Base-by-base conservation (phyloP, 1,140 invertebrate species). In the Atta colombica region DNA sequence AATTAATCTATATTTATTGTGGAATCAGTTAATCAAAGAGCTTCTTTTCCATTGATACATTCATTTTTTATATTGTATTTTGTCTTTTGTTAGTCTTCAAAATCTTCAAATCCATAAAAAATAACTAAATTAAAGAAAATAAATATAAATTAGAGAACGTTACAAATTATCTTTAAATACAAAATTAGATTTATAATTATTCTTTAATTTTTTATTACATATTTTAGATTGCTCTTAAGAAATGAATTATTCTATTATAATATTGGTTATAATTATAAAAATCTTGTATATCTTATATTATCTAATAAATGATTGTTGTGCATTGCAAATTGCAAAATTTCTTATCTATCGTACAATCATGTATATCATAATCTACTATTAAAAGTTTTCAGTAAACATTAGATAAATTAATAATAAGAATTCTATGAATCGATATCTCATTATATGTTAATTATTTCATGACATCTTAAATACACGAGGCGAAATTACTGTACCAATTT, bases 301-400 rank as follows among this genome's bases (percentile, higher is more conserved):
- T 45, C 66, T 66, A 31, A 18, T n/a, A 55, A 8, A 31, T 0
- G 0, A 78, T 14, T n/a, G 21, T 78, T 45, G 2, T 49, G 2
- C 18, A 65, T 53, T 68, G n/a, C 10, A 31, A 5, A 45, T 51
- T 12, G 4, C 2, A n/a, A 25, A 53, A 4, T 66, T 18, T 69
- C 14, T 53, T 68, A 69, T 80, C 77, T 68, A 1, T 8, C 18
- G 3, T n/a, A 16, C 18, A 2, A 35, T 69, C 66, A 25, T 49
- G 35, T 39, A 25, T 25, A 25, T 25, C 25, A 25, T 25, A 39
- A 80, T 21, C 12, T 5, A 51, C 45, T 35, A 3, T 58, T 8
- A 35, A 10, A 51, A 39, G 35, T 39, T 69, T 10, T 58, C 31
- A 31, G 18, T 80, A 21, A 80, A 66, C 61, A 68, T 80, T 53